Conservation (phyloP, 2,888 invertebrate genomes). For the Tetramorium bicarinatum region DNA sequence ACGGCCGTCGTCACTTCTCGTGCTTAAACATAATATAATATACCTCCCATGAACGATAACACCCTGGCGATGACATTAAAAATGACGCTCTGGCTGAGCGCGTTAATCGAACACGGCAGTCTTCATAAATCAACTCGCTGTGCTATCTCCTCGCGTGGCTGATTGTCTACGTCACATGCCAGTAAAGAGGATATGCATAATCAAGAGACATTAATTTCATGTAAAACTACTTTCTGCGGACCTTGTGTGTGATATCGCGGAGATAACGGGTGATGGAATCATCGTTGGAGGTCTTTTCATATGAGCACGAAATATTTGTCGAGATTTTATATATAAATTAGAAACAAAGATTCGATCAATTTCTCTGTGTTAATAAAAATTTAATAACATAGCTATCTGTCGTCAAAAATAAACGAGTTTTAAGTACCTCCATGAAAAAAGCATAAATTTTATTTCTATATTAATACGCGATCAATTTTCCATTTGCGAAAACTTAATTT, state of each 20-base stretch:
- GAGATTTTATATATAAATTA: not conserved
- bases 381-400: not conserved
- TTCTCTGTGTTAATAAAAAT: not conserved
- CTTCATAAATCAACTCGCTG: constrained; percentile 33
- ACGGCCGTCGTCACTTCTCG: constrained; percentile 24
- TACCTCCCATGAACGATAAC: constrained; percentile 10
- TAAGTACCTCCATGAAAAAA: not conserved
- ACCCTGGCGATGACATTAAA: constrained; percentile 16
- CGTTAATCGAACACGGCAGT: constrained; percentile 26
- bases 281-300: constrained; percentile 2
- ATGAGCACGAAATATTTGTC: not conserved
- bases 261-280: not conserved
- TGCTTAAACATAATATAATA: constrained; percentile 41
- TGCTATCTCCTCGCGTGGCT: constrained; percentile 17
- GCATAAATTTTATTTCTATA: not conserved
- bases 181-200: not conserved
- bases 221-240: not conserved
- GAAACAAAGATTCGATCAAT: not conserved
- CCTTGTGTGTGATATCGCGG: not conserved
- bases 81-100: constrained; percentile 30
- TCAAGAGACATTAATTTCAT: constrained; percentile 34
- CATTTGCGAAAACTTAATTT: not conserved
- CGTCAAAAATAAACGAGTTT: not conserved
- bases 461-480: not conserved
- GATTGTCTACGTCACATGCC: constrained; percentile 21